phyloP scores from a whole-genome alignment of 2,888 invertebrate species.

The Toxonevra muliebris region DNA sequence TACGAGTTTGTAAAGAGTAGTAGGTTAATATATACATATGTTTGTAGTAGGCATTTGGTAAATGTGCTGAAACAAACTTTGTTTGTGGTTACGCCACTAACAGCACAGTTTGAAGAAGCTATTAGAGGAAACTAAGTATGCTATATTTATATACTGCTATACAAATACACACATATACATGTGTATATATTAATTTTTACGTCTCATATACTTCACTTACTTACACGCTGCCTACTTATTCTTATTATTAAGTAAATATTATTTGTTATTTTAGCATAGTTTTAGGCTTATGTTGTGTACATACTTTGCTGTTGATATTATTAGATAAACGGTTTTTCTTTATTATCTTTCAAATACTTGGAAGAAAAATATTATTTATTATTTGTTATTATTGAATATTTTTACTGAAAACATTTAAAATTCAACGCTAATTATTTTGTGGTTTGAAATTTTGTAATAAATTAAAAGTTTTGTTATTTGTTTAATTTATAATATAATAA shows the following conservation, averaged over 20 bases:
- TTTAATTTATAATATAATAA: too few species aligned
- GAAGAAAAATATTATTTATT: too few species aligned
- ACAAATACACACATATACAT: constrained; percentile 19
- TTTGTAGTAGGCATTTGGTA: neutral
- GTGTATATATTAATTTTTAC: neutral
- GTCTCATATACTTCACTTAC: neutral
- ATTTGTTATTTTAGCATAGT: neutral
- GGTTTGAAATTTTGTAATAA: too few species aligned
- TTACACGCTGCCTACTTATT: neutral
- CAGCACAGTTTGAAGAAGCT: constrained; percentile 41
- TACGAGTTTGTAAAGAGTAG: neutral
- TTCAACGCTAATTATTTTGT: too few species aligned
- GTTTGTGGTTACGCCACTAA: constrained; percentile 39
- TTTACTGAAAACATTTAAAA: too few species aligned
- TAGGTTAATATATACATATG: neutral
- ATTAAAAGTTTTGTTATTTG: too few species aligned
- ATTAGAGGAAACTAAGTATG: constrained; percentile 40
- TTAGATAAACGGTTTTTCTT: too few species aligned
- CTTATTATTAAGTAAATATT: neutral
- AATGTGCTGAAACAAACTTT: constrained; percentile 5
- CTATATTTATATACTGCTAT: constrained; percentile 32
- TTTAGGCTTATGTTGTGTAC: neutral
- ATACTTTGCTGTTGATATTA: too few species aligned
- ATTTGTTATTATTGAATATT: too few species aligned
- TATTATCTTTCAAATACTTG: too few species aligned